Conservation (phyloP, 2,888 invertebrate species). For the Scotopteryx bipunctaria region DNA sequence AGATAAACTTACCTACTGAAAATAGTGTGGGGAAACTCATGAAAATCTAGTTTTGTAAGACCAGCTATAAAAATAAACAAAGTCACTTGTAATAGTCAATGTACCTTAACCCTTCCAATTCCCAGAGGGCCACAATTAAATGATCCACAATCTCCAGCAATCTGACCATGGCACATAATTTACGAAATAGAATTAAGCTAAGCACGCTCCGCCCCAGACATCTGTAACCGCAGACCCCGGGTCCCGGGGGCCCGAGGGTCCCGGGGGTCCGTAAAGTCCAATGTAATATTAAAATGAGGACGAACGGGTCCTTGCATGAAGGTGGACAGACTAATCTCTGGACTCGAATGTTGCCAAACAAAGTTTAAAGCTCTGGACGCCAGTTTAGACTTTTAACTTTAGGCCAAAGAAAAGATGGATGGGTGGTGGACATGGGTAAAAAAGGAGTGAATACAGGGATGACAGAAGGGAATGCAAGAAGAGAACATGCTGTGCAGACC, state of each 20-base stretch:
- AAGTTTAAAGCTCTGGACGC: no score
- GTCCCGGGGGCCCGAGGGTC: constrained; percentile 11
- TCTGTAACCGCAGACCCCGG: constrained; percentile 30
- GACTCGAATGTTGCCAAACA: constrained; percentile 1
- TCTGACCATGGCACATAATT: constrained; percentile 32
- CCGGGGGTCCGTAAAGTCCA: constrained; percentile 24
- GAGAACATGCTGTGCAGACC: no score
- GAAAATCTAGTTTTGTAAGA: neutral
- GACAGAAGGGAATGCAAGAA: no score
- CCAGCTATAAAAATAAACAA: neutral
- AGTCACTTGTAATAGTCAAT: neutral
- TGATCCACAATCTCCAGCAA: constrained; percentile 25
- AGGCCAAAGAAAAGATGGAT: no score
- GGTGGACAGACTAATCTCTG: neutral
- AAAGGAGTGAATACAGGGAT: no score
- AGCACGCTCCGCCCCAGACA: constrained; percentile 29
- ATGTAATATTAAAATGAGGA: constrained; percentile 35
- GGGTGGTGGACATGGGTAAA: no score
- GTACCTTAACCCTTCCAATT: constrained; percentile 3
- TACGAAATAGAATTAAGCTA: constrained; percentile 35
- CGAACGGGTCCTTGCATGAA: constrained; percentile 14
- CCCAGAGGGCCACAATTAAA: constrained; percentile 20
- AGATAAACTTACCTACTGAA: no score
- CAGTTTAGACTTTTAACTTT: no score
- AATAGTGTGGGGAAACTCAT: no score